Evolutionary conservation across 2,888 invertebrate genomes (phyloP), one percentile per base, ranked within the genome.

Genomic region (Eucera pruinosa): DNA sequence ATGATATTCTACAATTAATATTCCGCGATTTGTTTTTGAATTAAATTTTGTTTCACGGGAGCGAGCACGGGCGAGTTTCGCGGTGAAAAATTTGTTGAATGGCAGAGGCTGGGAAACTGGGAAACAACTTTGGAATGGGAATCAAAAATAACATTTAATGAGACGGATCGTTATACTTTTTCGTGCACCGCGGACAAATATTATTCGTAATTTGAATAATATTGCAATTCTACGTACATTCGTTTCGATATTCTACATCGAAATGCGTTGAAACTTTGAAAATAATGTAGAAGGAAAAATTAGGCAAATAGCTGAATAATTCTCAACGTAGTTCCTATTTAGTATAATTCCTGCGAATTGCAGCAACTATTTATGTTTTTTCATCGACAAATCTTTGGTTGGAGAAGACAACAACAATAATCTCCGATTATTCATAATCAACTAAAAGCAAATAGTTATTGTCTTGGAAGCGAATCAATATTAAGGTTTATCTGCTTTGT

Each of bases 401-500:
- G n/a, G n/a, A n/a, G 39, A 41, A 54, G 54, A 50, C 41, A 48
- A 52, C 45, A 47, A 74, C 62, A 62, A 58, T 64, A 68, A 77
- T 30, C 43, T 36, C 45, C 15, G 11, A 43, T 20, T 13, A 48
- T 69, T 48, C 60, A 36, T 30, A 47, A 50, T 23, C 58, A 52
- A 64, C 72, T 61, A 62, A 60, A 69, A 47, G 30, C 75, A 64
- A 60, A 36, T 18, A 30, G 55, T 64, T 39, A 73, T 74, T 86
- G 86, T 80, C 83, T 79, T 20, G 30, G 33, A 55, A 66, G 58
- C 65, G 71, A 81, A 83, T 83, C 83, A 39, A 50, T 81, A 81
- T 81, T 81, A 79, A 82, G 48, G 18, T 52, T 85, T 85, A 85
- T 85, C 85, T 85, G 27, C 74, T 47, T 82, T 77, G 69, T 78